phyloP scores from a whole-genome alignment of 2,113 vertebrate species.

The Dermatemys mawii region DNA sequence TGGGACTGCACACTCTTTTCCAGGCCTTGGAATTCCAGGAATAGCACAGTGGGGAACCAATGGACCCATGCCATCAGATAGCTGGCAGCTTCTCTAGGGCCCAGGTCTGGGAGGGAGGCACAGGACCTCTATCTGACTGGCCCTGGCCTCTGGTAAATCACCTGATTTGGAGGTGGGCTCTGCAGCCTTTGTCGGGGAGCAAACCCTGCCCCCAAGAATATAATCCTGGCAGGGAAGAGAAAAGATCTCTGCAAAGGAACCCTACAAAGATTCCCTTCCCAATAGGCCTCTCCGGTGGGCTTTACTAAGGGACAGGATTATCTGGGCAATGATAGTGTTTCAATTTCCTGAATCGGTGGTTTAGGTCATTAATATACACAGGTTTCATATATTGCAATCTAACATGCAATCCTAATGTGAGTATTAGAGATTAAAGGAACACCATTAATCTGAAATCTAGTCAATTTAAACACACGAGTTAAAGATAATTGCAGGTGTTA shows the following conservation, averaged over 20 bases:
- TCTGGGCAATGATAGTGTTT: too few relatives aligned
- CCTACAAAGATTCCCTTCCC: not conserved
- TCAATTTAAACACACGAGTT: too few relatives aligned
- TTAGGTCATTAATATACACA: too few relatives aligned
- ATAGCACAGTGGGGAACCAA: not conserved
- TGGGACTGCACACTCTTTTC: not conserved
- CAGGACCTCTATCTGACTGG: not conserved
- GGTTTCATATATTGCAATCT: too few relatives aligned
- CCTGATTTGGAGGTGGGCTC: not conserved
- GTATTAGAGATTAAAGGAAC: too few relatives aligned
- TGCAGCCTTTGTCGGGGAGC: not conserved
- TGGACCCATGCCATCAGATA: not conserved
- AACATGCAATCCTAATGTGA: too few relatives aligned
- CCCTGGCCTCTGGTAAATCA: not conserved
- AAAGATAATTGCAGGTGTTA: too few relatives aligned
- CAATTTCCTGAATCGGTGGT: too few relatives aligned
- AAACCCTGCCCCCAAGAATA: too few relatives aligned
- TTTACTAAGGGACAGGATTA: not conserved
- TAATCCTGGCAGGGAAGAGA: too few relatives aligned
- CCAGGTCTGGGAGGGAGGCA: not conserved
- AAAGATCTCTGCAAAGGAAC: too few relatives aligned
- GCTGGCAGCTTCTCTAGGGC: not conserved
- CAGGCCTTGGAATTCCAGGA: not conserved
- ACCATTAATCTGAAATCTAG: too few relatives aligned
- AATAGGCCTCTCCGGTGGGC: not conserved